These are phyloP conservation scores for Dyspetes luteomarginatus DNA, from an alignment of 2,888 invertebrate species.

Conservation along the genomic window DNA sequence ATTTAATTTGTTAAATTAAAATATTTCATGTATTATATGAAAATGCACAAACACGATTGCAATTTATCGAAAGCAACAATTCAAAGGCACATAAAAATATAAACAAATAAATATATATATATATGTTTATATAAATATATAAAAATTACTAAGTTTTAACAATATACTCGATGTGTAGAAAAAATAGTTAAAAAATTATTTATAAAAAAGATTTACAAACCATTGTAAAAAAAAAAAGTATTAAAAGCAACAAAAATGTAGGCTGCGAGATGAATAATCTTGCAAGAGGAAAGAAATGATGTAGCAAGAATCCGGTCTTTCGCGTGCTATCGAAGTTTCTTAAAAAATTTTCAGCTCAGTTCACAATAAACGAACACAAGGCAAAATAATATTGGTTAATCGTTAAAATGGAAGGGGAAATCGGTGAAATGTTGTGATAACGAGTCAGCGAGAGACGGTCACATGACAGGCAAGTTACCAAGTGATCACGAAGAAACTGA, in stretches of 20 bases:
- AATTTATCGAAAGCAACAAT: no score
- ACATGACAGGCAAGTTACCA: not conserved
- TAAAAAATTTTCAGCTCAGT: slow-evolving; percentile 7
- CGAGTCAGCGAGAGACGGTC: slow-evolving; percentile 1
- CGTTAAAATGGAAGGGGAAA: not conserved
- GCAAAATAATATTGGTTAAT: slow-evolving; percentile 18
- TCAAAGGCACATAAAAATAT: no score
- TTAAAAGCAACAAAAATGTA: slow-evolving; percentile 10
- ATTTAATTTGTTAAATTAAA: no score
- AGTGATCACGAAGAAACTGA: no score
- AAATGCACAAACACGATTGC: no score
- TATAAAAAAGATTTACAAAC: slow-evolving; percentile 34
- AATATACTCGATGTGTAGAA: no score
- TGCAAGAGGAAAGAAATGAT: slow-evolving; percentile 10
- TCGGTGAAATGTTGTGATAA: slow-evolving; percentile 13
- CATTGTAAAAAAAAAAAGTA: slow-evolving; percentile 35
- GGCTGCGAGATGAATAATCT: not conserved
- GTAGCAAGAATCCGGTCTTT: slow-evolving; percentile 27
- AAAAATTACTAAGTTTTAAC: no score
- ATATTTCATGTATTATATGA: no score
- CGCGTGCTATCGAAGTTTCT: slow-evolving; percentile 11
- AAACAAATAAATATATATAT: no score
- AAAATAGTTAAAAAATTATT: no score
- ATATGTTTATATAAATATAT: no score
- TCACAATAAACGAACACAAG: slow-evolving; percentile 40